These are phyloP conservation scores for Chelon labrosus DNA, from an alignment of 2,797 vertebrate species.

Conservation along the genomic window DNA sequence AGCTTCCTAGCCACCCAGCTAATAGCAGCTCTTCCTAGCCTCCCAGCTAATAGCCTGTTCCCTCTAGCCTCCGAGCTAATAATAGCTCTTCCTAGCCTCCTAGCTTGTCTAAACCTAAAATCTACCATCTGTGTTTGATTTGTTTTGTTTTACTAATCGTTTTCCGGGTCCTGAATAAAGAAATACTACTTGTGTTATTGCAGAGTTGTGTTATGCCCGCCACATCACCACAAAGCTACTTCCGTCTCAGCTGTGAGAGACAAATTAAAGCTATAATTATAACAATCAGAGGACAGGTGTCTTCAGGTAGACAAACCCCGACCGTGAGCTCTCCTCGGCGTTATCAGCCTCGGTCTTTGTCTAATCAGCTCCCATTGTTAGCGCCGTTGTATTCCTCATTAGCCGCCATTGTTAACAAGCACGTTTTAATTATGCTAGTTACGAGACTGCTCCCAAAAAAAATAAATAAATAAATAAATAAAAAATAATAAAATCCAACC, in stretches of 20 bases:
- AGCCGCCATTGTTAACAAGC: constrained; percentile 94
- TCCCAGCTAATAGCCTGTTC: no score
- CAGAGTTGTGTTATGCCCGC: constrained; percentile 2
- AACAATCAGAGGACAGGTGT: constrained; percentile 71
- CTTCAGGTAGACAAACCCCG: constrained; percentile 66
- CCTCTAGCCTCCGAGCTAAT: no score
- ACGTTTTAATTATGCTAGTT: constrained; percentile 93
- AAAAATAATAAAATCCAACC: constrained; percentile 60
- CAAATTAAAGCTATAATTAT: constrained; percentile 51
- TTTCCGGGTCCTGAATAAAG: no score
- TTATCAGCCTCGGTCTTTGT: constrained; percentile 76
- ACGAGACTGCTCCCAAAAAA: constrained; percentile 86
- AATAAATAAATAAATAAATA: constrained; percentile 17
- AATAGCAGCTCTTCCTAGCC: no score
- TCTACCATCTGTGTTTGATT: no score
- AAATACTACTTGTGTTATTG: background rate
- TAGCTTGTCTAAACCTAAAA: no score
- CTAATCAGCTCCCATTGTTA: constrained; percentile 91
- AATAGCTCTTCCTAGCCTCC: no score
- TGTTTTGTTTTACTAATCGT: no score
- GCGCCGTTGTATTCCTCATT: constrained; percentile 94
- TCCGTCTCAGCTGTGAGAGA: constrained; percentile 23
- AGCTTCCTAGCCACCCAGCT: no score
- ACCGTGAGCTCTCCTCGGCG: constrained; percentile 44
- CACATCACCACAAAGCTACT: background rate